Percentiles rank a stretch among this genome's conserved stretches.
Evolutionary conservation across 2,113 vertebrate species (phyloP).

Genomic region (Ciconia stormi): DNA sequence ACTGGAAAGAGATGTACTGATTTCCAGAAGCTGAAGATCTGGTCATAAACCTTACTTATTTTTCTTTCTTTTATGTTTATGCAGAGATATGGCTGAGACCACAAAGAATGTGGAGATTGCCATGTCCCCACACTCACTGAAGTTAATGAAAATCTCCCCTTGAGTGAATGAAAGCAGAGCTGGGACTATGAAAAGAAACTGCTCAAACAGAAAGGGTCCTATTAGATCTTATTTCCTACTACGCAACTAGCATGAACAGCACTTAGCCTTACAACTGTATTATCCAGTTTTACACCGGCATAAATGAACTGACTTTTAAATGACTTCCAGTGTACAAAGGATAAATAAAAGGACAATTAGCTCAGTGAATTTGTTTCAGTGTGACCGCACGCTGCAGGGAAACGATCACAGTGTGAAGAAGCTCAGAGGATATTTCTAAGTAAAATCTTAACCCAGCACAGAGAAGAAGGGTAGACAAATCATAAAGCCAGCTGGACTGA

Average conservation of each 20-base stretch:
- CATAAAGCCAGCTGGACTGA: background rate
- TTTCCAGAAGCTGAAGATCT: background rate
- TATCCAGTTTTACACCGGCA: background rate
- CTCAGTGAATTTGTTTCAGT: background rate
- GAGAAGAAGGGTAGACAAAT: background rate
- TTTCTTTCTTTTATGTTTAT: background rate
- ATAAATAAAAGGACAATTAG: slow-evolving; percentile 37
- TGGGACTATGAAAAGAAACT: background rate
- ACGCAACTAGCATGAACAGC: background rate
- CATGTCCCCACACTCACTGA: background rate
- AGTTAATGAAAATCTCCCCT: background rate
- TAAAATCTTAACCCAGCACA: background rate
- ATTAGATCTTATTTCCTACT: background rate
- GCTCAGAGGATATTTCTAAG: background rate
- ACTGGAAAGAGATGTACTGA: background rate
- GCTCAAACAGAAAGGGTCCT: background rate
- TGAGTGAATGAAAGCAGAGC: background rate
- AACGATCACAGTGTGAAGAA: background rate
- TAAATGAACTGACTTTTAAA: slow-evolving; percentile 1
- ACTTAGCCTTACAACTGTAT: background rate
- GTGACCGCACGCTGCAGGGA: background rate
- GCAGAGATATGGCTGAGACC: background rate
- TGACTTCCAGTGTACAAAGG: background rate
- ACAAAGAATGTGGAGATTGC: background rate
- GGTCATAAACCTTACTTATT: background rate